These are phyloP conservation scores for Callithrix jacchus DNA, from an alignment of 2,113 vertebrate species.

Conservation along the genomic window DNA sequence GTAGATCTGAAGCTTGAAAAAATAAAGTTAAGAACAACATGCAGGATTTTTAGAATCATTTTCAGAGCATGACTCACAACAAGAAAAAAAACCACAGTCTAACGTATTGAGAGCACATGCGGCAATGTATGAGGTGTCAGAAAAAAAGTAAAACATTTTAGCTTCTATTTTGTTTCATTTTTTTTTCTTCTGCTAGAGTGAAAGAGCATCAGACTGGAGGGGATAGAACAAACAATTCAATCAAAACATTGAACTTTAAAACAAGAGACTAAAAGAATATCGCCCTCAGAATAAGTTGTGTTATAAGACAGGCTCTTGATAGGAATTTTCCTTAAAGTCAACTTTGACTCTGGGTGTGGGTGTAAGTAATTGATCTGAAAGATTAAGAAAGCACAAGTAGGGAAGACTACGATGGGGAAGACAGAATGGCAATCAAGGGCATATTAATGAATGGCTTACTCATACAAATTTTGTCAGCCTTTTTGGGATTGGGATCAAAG, in stretches of 20 bases:
- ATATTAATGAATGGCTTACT: not conserved
- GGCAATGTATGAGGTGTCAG: conserved; percentile 30
- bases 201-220: conserved; percentile 35
- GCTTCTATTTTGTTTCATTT: conserved; percentile 47
- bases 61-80: conserved; percentile 6
- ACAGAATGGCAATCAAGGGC: not conserved
- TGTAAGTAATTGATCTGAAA: conserved; percentile 2
- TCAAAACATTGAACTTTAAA: not conserved
- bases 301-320: not conserved
- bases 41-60: not conserved
- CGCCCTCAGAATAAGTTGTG: not conserved
- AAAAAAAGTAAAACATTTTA: conserved; percentile 37
- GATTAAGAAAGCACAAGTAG: not conserved
- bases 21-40: not conserved
- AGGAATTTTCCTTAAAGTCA: not conserved
- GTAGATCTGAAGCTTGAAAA: conserved; percentile 27
- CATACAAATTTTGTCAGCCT: not conserved
- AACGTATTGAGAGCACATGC: conserved; percentile 20
- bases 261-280: not conserved
- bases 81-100: conserved; percentile 53
- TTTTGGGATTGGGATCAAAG: not conserved
- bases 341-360: not conserved
- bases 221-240: conserved; percentile 34
- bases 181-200: conserved; percentile 36
- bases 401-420: not conserved